Percentiles rank a stretch among this genome's conserved stretches.
These are phyloP conservation scores for Acridotheres tristis DNA, from an alignment of 2,797 vertebrate species.

Conservation along the genomic window DNA sequence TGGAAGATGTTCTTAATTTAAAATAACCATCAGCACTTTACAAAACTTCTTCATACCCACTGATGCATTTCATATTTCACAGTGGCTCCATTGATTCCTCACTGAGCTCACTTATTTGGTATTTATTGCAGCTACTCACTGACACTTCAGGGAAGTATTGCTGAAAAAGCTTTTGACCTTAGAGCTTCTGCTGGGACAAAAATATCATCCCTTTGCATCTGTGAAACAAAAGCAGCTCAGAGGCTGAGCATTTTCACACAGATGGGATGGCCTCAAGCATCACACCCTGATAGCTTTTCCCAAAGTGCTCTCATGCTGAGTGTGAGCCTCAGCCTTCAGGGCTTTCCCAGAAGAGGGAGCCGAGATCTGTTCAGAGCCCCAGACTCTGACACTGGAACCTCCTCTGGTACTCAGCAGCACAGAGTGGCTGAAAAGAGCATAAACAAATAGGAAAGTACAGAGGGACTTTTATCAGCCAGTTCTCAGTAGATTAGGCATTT, in stretches of 20 bases:
- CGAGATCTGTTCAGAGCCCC: background rate
- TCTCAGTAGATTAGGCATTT: background rate
- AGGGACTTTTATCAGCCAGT: background rate
- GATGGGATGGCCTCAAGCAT: background rate
- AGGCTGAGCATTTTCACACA: background rate
- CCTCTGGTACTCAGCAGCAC: background rate
- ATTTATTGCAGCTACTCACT: slow-evolving; percentile 22
- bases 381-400: background rate
- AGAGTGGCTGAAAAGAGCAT: background rate
- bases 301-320: background rate
- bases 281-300: background rate
- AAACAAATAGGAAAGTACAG: background rate
- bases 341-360: background rate
- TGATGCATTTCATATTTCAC: background rate
- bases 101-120: background rate
- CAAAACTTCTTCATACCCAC: background rate
- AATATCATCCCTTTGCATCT: background rate
- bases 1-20: background rate
- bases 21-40: background rate
- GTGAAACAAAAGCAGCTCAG: background rate
- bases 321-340: background rate
- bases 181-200: background rate
- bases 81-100: background rate
- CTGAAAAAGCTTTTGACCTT: slow-evolving; percentile 35
- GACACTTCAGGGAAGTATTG: background rate